A percentile compares a stretch with the other conserved stretches of the same genome.
phyloP scores from a whole-genome alignment of 2,113 vertebrate genomes.

The Microtus montanus region DNA sequence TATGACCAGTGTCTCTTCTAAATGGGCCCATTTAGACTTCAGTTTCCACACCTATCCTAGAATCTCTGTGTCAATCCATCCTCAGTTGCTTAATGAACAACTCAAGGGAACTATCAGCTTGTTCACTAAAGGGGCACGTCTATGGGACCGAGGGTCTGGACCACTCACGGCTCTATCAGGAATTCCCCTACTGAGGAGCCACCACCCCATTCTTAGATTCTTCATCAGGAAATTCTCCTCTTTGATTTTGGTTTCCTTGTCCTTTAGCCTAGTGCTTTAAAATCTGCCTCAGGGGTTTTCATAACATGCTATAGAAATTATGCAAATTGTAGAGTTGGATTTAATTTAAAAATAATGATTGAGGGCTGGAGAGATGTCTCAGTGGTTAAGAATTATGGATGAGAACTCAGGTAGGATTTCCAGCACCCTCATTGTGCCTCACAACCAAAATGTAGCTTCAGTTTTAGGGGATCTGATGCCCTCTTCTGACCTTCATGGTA shows the following conservation, averaged over 20 bases:
- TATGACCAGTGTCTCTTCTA: background rate
- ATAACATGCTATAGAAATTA: background rate
- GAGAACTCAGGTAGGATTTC: background rate
- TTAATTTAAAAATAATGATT: slow-evolving; percentile 37
- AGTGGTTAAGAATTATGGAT: background rate
- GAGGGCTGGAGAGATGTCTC: background rate
- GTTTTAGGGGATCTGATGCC: background rate
- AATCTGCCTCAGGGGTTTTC: background rate
- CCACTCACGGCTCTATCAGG: background rate
- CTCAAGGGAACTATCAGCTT: background rate
- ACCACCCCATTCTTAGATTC: background rate
- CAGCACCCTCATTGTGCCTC: background rate
- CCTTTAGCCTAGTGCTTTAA: slow-evolving; percentile 12
- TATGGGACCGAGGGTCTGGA: background rate
- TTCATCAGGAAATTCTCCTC: slow-evolving; percentile 29
- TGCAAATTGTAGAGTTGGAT: background rate
- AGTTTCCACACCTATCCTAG: background rate
- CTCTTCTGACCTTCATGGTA: background rate
- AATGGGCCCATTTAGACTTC: background rate
- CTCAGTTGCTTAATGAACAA: background rate
- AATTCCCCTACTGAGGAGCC: background rate
- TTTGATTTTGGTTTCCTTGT: slow-evolving; percentile 55
- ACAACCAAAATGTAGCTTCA: background rate
- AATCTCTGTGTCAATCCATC: background rate
- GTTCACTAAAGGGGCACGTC: background rate